phyloP scores from a whole-genome alignment of 2,113 vertebrate species.

The Poecile atricapillus region DNA sequence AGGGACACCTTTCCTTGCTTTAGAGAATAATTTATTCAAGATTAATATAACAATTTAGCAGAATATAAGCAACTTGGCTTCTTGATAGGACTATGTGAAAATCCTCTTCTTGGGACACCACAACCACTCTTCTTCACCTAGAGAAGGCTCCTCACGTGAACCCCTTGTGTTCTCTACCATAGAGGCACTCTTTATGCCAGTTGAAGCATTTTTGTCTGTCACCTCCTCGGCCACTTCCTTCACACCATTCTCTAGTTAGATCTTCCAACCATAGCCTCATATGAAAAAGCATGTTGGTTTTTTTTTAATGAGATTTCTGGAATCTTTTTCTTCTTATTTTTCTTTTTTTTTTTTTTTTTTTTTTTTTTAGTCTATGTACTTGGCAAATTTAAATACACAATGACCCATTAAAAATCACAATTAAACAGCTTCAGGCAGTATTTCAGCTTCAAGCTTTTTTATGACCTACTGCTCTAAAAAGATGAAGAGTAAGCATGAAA shows the following conservation, averaged over 20 bases:
- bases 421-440: slow-evolving; percentile 13
- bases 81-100: not conserved
- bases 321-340: not conserved
- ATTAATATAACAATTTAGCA: not conserved
- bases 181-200: not conserved
- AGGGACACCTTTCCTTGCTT: not conserved
- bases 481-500: not conserved
- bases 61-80: not conserved
- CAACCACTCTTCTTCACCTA: not conserved
- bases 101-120: not conserved
- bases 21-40: not conserved
- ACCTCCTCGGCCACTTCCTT: not conserved
- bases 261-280: not conserved
- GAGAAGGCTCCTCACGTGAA: not conserved
- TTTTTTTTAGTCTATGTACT: not conserved
- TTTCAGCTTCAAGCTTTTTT: not conserved
- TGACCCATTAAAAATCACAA: slow-evolving; percentile 16
- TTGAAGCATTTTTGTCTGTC: not conserved
- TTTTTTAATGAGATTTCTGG: not conserved
- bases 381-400: not conserved
- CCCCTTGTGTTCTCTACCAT: not conserved
- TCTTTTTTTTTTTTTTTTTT: not conserved
- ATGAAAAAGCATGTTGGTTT: not conserved
- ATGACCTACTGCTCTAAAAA: slow-evolving; percentile 7
- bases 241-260: not conserved